Evolutionary conservation across 2,888 invertebrate species (phyloP).

Genomic region (Gymnocheta viridis): DNA sequence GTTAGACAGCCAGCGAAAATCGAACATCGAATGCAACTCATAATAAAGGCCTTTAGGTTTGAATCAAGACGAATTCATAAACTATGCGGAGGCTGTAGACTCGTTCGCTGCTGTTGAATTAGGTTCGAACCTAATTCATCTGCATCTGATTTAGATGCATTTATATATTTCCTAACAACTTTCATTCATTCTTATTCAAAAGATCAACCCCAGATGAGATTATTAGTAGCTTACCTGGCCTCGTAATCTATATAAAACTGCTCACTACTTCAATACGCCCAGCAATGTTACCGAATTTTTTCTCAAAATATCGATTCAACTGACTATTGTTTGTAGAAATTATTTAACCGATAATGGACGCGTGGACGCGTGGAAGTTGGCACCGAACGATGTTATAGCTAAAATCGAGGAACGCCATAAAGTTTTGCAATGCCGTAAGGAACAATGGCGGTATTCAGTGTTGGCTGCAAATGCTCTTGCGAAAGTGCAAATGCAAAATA

Average conservation of each 20-base stretch:
- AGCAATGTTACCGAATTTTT: conserved; percentile 90
- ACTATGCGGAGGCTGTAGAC: too few species aligned
- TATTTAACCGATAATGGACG: conserved; percentile 88
- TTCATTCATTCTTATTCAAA: background rate
- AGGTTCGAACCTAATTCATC: too few species aligned
- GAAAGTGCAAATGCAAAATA: too few species aligned
- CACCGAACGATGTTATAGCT: conserved; percentile 86
- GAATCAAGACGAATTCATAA: too few species aligned
- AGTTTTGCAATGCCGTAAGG: conserved; percentile 76
- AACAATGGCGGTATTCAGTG: too few species aligned
- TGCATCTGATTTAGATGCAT: too few species aligned
- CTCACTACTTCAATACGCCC: conserved; percentile 90
- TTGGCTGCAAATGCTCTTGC: too few species aligned
- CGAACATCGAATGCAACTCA: too few species aligned
- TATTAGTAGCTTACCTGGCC: conserved; percentile 83
- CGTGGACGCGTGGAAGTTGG: conserved; percentile 90
- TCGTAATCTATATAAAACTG: conserved; percentile 92
- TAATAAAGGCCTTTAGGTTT: too few species aligned
- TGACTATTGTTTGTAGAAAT: conserved; percentile 90
- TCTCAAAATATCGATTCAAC: conserved; percentile 94
- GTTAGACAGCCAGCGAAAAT: too few species aligned
- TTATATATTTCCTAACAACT: background rate
- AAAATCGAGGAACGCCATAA: conserved; percentile 86
- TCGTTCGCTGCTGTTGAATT: too few species aligned
- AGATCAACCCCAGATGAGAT: conserved; percentile 77